Evolutionary conservation across 2,113 vertebrate genomes (phyloP).

Genomic region (Glareola pratincola): DNA sequence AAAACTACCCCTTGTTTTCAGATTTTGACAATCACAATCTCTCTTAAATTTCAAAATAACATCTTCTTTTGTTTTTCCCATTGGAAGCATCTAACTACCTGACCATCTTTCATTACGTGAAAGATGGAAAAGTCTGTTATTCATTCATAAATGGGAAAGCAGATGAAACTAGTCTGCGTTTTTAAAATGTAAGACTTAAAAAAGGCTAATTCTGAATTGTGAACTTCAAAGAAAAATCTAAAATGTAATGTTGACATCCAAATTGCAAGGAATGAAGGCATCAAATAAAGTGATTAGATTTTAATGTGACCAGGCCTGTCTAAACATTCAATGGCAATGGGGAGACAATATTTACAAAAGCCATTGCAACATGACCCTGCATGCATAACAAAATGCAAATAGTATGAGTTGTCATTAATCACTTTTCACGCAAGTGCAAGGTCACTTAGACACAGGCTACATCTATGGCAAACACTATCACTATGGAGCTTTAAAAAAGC

Average conservation of each 20-base stretch:
- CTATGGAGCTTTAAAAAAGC: not conserved
- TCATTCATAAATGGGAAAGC: not conserved
- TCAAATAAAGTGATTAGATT: not conserved
- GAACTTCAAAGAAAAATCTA: not conserved
- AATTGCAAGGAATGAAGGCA: not conserved
- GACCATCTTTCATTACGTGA: not conserved
- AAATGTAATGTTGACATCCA: not conserved
- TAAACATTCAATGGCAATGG: not conserved
- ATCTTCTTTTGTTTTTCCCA: not conserved
- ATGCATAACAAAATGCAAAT: not conserved
- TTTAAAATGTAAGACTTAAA: not conserved
- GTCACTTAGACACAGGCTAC: not conserved
- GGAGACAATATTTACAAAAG: not conserved
- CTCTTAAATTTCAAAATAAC: not conserved
- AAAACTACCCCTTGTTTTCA: not conserved
- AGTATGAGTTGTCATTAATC: not conserved
- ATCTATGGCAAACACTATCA: not conserved
- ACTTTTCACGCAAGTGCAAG: not conserved
- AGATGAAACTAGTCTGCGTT: not conserved
- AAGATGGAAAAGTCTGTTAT: not conserved
- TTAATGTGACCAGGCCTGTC: not conserved
- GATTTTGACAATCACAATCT: not conserved
- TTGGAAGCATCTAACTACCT: not conserved
- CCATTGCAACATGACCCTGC: not conserved
- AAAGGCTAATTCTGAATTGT: not conserved